Conservation (phyloP, 1,140 invertebrate genomes). For the Heliconius hewitsoni region DNA sequence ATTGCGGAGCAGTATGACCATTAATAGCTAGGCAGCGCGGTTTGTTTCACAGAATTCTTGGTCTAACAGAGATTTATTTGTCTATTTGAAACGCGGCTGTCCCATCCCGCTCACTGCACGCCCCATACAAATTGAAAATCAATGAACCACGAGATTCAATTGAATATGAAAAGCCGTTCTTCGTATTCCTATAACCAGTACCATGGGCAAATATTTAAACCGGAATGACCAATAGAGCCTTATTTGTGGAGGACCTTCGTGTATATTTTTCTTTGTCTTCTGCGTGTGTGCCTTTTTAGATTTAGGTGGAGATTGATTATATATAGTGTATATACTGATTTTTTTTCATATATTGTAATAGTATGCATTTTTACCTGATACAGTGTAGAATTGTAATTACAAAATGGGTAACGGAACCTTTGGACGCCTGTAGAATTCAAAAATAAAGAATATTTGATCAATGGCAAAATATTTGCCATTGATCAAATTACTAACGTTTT, state of each 20-base stretch:
- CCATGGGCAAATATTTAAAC: slow-evolving; percentile 40
- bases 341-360: neutral
- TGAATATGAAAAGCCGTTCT: slow-evolving; percentile 81
- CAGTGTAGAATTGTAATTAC: too few species aligned
- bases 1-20: slow-evolving; percentile 23
- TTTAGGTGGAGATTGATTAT: neutral
- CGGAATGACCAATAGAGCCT: slow-evolving; percentile 13
- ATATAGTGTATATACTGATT: neutral
- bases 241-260: neutral
- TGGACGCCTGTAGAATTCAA: too few species aligned
- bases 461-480: too few species aligned
- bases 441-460: too few species aligned
- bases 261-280: slow-evolving; percentile 11
- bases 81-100: slow-evolving; percentile 55
- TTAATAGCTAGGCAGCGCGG: slow-evolving; percentile 34
- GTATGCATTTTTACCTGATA: too few species aligned
- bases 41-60: slow-evolving; percentile 41
- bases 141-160: slow-evolving; percentile 82
- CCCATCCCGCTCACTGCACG: slow-evolving; percentile 49
- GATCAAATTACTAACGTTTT: too few species aligned
- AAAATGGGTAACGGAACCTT: too few species aligned
- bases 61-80: slow-evolving; percentile 60
- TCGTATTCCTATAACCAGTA: slow-evolving; percentile 39
- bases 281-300: neutral
- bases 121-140: slow-evolving; percentile 80